phyloP scores from a whole-genome alignment of 2,113 vertebrate species.

The Colius striatus region DNA sequence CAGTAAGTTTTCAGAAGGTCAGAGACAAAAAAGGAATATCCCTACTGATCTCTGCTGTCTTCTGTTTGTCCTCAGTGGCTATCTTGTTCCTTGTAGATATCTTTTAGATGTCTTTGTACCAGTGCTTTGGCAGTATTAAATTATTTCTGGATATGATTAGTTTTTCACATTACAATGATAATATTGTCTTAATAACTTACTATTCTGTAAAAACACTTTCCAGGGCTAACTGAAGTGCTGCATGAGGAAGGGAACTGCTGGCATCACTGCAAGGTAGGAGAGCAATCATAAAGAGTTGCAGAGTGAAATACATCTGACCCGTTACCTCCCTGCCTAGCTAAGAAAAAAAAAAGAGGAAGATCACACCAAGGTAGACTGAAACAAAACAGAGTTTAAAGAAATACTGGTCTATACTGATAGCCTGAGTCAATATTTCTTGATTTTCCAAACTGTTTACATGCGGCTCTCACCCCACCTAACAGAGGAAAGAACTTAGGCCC shows the following conservation, averaged over 20 bases:
- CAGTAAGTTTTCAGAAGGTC: neutral
- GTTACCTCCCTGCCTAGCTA: neutral
- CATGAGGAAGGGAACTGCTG: neutral
- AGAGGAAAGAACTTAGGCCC: neutral
- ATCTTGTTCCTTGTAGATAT: neutral
- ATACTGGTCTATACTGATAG: neutral
- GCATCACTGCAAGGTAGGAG: neutral
- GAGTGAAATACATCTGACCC: neutral
- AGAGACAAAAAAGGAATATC: neutral
- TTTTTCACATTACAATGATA: neutral
- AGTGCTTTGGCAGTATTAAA: neutral
- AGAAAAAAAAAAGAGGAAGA: neutral
- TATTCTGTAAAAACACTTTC: neutral
- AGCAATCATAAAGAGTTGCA: neutral
- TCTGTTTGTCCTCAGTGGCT: neutral
- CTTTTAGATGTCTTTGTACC: neutral
- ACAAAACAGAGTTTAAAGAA: neutral
- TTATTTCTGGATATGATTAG: neutral
- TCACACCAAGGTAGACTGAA: neutral
- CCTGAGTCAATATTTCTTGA: neutral
- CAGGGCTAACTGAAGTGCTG: neutral
- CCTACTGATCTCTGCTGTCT: neutral
- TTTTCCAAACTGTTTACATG: neutral
- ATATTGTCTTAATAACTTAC: neutral
- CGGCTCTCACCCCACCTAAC: neutral